Conservation (phyloP, 1,140 invertebrate species). For the Drosophila busckii region DNA sequence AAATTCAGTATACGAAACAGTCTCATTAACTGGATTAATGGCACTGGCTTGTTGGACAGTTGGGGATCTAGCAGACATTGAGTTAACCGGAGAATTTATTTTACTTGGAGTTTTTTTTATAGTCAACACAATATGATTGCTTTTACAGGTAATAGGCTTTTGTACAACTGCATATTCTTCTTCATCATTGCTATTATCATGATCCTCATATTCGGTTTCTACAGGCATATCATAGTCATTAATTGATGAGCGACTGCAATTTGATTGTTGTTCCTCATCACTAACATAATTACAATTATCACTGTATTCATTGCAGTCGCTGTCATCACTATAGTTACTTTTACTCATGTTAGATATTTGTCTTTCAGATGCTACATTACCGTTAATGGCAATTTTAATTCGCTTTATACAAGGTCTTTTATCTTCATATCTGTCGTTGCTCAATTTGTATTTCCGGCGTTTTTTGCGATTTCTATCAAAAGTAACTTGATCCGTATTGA, state of each 20-base stretch:
- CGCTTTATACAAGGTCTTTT: constrained; percentile 37
- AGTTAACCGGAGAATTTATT: constrained; percentile 57
- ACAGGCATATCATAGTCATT: constrained; percentile 17
- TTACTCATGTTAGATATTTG: constrained; percentile 21
- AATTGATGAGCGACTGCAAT: constrained; percentile 11
- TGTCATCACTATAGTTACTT: constrained; percentile 31
- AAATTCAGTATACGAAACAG: constrained; percentile 7
- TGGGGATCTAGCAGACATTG: constrained; percentile 33
- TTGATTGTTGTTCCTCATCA: constrained; percentile 13
- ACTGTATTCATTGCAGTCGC: constrained; percentile 16
- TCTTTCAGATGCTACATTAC: constrained; percentile 25
- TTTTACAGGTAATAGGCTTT: constrained; percentile 10
- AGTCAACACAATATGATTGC: constrained; percentile 66
- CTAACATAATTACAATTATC: constrained; percentile 2
- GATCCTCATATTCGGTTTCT: constrained; percentile 20
- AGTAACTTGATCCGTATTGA: constrained; percentile 6
- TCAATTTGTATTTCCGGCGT: constrained; percentile 21
- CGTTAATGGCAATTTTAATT: constrained; percentile 47
- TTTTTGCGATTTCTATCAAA: constrained; percentile 36
- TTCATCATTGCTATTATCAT: constrained; percentile 20
- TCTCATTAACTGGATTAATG: background rate
- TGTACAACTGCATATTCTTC: constrained; percentile 60
- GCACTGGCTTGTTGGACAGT: background rate
- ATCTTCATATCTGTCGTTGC: background rate
- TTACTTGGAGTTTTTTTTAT: constrained; percentile 74